A percentile compares a stretch with the other conserved stretches of the same genome.
Conservation (phyloP, 1,140 invertebrate genomes). For the Oryctes rhinoceros region DNA sequence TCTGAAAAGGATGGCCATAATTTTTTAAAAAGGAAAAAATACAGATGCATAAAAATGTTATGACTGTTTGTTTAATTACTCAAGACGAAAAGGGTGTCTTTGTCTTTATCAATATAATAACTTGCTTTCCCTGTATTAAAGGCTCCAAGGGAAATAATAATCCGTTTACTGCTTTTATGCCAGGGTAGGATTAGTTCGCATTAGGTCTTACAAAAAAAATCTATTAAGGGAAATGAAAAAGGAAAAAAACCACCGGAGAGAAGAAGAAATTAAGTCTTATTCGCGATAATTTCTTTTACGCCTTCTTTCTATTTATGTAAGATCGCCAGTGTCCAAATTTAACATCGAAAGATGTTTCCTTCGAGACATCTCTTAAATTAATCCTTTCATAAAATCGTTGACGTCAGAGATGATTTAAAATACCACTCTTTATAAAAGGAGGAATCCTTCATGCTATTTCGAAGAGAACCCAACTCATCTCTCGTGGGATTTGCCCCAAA, state of each 20-base stretch:
- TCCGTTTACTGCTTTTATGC: constrained; percentile 6
- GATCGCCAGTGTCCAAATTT: no score
- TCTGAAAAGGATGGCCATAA: background rate
- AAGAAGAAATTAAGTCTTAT: no score
- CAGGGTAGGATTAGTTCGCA: background rate
- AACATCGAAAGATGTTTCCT: no score
- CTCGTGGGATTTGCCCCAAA: background rate
- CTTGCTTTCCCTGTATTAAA: background rate
- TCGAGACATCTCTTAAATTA: no score
- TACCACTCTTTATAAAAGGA: background rate
- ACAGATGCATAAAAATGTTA: background rate
- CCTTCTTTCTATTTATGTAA: no score
- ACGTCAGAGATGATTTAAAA: no score
- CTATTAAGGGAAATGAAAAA: background rate
- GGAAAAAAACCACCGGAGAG: no score
- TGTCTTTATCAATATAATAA: constrained; percentile 23
- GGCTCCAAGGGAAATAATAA: background rate
- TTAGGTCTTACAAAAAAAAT: background rate
- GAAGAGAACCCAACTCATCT: background rate
- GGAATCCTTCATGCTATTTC: background rate
- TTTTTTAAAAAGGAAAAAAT: background rate
- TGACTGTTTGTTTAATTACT: constrained; percentile 28
- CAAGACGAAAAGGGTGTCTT: background rate
- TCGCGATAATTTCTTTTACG: no score
- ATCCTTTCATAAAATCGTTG: no score